Conservation (phyloP, 2,113 vertebrate species). For the Paramisgurnus dabryanus region DNA sequence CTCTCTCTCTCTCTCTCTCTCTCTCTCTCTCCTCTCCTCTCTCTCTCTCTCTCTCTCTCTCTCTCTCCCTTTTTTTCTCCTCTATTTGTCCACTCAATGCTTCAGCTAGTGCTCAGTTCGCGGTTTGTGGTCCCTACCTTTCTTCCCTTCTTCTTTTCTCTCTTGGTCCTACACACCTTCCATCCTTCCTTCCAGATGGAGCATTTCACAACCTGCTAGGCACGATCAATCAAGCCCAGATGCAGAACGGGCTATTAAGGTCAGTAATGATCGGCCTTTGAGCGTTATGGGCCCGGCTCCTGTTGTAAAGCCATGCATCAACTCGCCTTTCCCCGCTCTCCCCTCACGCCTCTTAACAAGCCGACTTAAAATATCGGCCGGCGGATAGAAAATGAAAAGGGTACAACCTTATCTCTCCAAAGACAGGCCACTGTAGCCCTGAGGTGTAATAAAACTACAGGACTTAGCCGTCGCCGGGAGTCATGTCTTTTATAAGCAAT, state of each 20-base stretch:
- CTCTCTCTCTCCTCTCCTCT: conserved; percentile 56
- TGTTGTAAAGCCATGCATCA: conserved; percentile 74
- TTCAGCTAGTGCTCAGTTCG: conserved; percentile 37
- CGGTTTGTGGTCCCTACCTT: conserved; percentile 63
- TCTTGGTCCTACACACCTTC: conserved; percentile 29
- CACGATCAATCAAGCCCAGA: conserved; percentile 77
- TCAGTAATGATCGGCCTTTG: conserved; percentile 76
- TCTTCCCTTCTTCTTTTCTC: conserved; percentile 64
- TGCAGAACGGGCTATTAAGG: conserved; percentile 74
- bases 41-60: conserved; percentile 57
- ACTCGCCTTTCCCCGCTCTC: conserved; percentile 65
- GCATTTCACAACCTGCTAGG: conserved; percentile 81
- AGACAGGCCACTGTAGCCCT: conserved; percentile 87
- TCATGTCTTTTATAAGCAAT: conserved; percentile 90
- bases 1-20: conserved; percentile 58
- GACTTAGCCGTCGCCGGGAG: conserved; percentile 86
- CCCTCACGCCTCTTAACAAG: conserved; percentile 79
- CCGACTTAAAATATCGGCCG: conserved; percentile 84
- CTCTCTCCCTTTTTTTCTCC: conserved; percentile 49
- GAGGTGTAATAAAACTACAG: conserved; percentile 92
- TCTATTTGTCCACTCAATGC: conserved; percentile 54
- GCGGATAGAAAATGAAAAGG: conserved; percentile 92
- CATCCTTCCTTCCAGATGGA: conserved; percentile 80
- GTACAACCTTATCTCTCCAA: conserved; percentile 92
- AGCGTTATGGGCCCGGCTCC: conserved; percentile 71